These are phyloP conservation scores for Gasterosteus aculeatus DNA, from an alignment of 2,113 vertebrate species.

Conservation along the genomic window DNA sequence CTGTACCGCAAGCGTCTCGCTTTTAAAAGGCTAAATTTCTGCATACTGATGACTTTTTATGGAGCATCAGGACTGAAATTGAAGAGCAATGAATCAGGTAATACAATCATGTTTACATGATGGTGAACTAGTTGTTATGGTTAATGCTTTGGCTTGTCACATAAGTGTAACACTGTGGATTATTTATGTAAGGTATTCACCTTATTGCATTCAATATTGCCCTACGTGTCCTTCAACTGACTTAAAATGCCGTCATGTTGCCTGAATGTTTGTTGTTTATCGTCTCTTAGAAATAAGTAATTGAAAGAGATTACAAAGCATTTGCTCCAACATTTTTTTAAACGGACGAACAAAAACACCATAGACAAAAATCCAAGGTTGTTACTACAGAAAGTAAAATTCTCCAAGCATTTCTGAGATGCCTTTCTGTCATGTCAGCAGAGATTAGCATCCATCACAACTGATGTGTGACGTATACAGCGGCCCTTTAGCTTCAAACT, in stretches of 20 bases:
- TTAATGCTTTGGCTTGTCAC: background rate
- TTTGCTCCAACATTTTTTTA: constrained; percentile 1
- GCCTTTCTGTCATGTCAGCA: background rate
- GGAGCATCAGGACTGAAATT: background rate
- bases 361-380: background rate
- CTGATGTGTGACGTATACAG: background rate
- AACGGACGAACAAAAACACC: background rate
- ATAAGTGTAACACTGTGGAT: background rate
- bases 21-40: background rate
- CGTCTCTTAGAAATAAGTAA: background rate
- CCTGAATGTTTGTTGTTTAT: background rate
- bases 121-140: background rate
- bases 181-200: background rate
- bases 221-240: background rate
- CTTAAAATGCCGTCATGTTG: constrained; percentile 1
- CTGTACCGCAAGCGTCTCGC: background rate
- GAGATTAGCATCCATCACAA: background rate
- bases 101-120: background rate
- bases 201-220: background rate
- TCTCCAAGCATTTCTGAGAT: background rate
- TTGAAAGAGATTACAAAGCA: background rate
- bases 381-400: background rate
- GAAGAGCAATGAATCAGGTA: background rate
- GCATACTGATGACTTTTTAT: background rate
- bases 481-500: background rate